Percentiles rank a stretch among this genome's conserved stretches.
phyloP scores from a whole-genome alignment of 2,113 vertebrate species.

The Cacatua alba region DNA sequence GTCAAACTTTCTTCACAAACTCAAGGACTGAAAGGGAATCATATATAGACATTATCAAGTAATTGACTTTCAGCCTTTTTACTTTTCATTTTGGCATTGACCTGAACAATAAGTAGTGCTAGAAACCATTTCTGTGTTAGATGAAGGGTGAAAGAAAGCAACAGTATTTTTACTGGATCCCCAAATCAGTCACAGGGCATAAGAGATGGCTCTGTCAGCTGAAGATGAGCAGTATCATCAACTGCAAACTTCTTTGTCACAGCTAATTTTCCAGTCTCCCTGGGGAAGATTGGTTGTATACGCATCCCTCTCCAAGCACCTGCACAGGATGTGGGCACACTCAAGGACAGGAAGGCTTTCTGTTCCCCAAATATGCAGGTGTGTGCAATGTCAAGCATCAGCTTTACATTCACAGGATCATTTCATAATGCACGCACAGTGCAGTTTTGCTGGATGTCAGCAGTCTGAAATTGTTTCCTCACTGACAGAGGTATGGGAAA shows the following conservation, averaged over 20 bases:
- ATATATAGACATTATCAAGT: background rate
- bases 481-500: background rate
- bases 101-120: background rate
- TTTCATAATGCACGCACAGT: slow-evolving; percentile 20
- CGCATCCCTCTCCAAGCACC: slow-evolving; percentile 42
- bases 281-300: background rate
- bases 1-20: background rate
- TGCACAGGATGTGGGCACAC: slow-evolving; percentile 69
- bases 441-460: slow-evolving; percentile 43
- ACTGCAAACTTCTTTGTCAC: slow-evolving; percentile 16
- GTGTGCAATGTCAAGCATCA: slow-evolving; percentile 44
- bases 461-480: slow-evolving; percentile 5
- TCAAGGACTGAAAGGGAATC: background rate
- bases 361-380: slow-evolving; percentile 55
- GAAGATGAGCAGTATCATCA: background rate
- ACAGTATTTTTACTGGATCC: background rate
- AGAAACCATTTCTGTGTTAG: background rate
- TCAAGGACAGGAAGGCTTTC: slow-evolving; percentile 65
- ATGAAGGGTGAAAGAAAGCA: background rate
- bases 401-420: slow-evolving; percentile 44
- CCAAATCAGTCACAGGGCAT: background rate
- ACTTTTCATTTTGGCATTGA: background rate
- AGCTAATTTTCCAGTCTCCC: slow-evolving; percentile 44
- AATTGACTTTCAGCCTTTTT: background rate
- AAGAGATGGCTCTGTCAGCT: background rate